phyloP scores from a whole-genome alignment of 2,797 vertebrate genomes.

The Streptopelia turtur region DNA sequence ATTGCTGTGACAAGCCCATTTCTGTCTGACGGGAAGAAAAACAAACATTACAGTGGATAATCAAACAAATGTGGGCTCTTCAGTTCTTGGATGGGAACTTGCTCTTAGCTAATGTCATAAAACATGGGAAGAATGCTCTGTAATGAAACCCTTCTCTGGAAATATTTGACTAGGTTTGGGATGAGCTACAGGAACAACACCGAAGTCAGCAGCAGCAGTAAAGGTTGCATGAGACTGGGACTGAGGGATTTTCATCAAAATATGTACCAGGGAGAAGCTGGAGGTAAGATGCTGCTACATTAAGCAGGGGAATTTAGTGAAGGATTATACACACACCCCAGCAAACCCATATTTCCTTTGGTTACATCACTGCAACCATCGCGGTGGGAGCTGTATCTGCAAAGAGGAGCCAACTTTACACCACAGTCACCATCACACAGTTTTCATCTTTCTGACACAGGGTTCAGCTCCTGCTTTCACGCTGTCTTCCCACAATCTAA shows the following conservation, averaged over 20 bases:
- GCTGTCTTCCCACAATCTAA: not conserved
- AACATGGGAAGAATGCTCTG: constrained; percentile 49
- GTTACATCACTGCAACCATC: not conserved
- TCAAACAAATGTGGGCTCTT: constrained; percentile 38
- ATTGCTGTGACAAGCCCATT: not conserved
- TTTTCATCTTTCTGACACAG: not conserved
- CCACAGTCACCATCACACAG: not conserved
- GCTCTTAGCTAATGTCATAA: constrained; percentile 36
- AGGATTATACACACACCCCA: not conserved
- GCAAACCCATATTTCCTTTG: not conserved
- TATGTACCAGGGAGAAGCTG: not conserved
- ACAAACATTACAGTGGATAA: constrained; percentile 37
- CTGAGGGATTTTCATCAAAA: not conserved
- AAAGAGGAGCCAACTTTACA: not conserved
- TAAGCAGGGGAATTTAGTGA: not conserved
- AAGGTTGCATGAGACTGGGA: not conserved
- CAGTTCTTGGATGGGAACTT: constrained; percentile 27
- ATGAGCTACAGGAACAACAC: constrained; percentile 35
- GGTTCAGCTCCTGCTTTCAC: not conserved
- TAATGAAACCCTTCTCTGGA: constrained; percentile 55
- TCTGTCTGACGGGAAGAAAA: constrained; percentile 42
- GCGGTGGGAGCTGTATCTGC: not conserved
- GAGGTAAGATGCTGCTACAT: not conserved
- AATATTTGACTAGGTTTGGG: constrained; percentile 51
- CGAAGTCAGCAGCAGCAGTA: not conserved